Conservation (phyloP, 2,888 invertebrate genomes). For the Euplagia quadripunctaria region DNA sequence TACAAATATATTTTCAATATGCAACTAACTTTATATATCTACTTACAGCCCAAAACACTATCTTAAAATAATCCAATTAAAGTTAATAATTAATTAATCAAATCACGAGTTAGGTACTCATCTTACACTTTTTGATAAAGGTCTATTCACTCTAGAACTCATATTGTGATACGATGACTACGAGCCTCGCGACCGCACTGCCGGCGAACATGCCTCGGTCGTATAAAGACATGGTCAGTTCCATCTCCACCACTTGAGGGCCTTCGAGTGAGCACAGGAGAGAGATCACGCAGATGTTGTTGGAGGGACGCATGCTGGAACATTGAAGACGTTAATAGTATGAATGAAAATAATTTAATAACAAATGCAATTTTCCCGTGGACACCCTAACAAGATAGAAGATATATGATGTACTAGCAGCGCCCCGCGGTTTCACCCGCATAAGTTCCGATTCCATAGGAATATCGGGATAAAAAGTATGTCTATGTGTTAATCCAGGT, state of each 20-base stretch:
- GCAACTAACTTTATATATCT: neutral
- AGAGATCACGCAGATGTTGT: constrained; percentile 91
- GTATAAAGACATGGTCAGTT: constrained; percentile 94
- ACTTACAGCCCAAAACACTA: constrained; percentile 2
- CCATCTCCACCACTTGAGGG: constrained; percentile 96
- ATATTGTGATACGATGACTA: constrained; percentile 94
- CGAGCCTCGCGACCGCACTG: constrained; percentile 93
- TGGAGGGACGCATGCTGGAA: constrained; percentile 85
- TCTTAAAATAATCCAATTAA: constrained; percentile 1
- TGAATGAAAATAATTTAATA: neutral
- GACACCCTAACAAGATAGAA: too few species aligned
- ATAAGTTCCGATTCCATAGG: too few species aligned
- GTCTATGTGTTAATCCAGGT: too few species aligned
- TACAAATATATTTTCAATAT: constrained; percentile 9
- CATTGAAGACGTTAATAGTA: neutral
- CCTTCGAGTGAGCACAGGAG: constrained; percentile 92
- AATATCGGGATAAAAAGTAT: too few species aligned
- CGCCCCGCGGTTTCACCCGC: too few species aligned
- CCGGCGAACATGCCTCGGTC: constrained; percentile 91
- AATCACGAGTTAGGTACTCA: neutral
- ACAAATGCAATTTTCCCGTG: too few species aligned
- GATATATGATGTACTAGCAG: too few species aligned
- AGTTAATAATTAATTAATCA: neutral
- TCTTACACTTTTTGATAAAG: neutral
- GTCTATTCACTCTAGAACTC: constrained; percentile 78